Evolutionary conservation across 2,113 vertebrate species (phyloP).

Genomic region (Centrocercus urophasianus): DNA sequence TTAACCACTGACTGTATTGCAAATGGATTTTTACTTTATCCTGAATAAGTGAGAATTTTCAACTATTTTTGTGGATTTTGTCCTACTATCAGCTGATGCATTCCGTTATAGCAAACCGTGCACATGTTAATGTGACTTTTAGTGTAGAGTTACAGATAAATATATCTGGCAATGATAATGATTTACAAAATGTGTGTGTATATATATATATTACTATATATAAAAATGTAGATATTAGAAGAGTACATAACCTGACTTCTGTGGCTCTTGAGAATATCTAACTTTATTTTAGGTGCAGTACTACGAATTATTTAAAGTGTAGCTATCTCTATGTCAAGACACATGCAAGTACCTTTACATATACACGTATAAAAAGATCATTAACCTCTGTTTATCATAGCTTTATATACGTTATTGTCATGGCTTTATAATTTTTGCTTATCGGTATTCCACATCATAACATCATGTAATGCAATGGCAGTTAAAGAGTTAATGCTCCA

Average conservation of each 20-base stretch:
- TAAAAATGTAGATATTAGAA: background rate
- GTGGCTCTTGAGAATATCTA: background rate
- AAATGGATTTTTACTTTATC: background rate
- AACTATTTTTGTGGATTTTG: background rate
- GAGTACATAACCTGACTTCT: background rate
- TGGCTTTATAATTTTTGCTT: too few species aligned
- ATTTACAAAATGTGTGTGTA: background rate
- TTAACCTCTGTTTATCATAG: background rate
- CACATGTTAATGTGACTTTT: rapidly evolving
- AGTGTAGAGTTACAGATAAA: background rate
- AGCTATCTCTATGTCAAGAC: background rate
- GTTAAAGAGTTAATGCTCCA: too few species aligned
- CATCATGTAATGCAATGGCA: too few species aligned
- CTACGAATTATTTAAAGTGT: background rate
- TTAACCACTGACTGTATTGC: background rate
- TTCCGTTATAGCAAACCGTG: background rate
- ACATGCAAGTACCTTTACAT: background rate
- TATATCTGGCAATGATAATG: background rate
- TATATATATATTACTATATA: too few species aligned
- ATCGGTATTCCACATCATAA: too few species aligned
- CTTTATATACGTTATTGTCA: background rate
- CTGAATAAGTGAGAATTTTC: background rate
- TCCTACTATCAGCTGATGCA: background rate
- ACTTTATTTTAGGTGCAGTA: background rate
- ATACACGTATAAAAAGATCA: background rate